Base-by-base conservation (phyloP, 2,113 vertebrate genomes). In the Nanorana parkeri region DNA sequence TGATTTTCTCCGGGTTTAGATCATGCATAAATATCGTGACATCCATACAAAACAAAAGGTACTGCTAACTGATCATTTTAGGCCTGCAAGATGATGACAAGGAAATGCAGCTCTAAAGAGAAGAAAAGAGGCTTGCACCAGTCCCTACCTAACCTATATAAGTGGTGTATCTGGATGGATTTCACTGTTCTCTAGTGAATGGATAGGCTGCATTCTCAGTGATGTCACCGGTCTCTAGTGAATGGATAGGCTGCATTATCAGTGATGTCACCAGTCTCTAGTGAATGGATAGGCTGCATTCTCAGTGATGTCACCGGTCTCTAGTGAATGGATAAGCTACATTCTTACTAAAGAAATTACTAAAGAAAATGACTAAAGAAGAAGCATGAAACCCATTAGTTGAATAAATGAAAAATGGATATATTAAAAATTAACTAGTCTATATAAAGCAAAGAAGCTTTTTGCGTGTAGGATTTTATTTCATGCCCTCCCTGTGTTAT, bases 11-110 rank as follows among this genome's bases (percentile, higher is more conserved):
- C 5, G 84, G 84, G 29, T 86, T 77, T 20, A 17, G 83, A 65
- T 85, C 74, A 80, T 69, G 85, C 63, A 67, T 58, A 75, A 82
- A 75, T 75, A 82, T 82, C 52, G 67, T 54, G 72, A 54, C 71
- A 67, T 75, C 52, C 63, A 66, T 56, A 41, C 41, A 65, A 64
- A 68, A 56, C 71, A 32, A 78, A 29, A 17, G 47, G 26, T 68
- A 20, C 17, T 5, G 63, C 20, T 78, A 77, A 65, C 51, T 16
- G 74, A 19, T 36, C 71, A 16, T 60, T 58, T 58, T 19, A 28
- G 26, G 56, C 58, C 19, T 58, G 54, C 17, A n/a, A 74, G 71
- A 55, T 21, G 24, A 60, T 60, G 28, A 58, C 54, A 36, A 60
- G 26, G 19, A n/a, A 58, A 17, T 26, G 54, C 54, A 28, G 15